Conservation (phyloP, 2,888 invertebrate genomes). For the Labia minor region DNA sequence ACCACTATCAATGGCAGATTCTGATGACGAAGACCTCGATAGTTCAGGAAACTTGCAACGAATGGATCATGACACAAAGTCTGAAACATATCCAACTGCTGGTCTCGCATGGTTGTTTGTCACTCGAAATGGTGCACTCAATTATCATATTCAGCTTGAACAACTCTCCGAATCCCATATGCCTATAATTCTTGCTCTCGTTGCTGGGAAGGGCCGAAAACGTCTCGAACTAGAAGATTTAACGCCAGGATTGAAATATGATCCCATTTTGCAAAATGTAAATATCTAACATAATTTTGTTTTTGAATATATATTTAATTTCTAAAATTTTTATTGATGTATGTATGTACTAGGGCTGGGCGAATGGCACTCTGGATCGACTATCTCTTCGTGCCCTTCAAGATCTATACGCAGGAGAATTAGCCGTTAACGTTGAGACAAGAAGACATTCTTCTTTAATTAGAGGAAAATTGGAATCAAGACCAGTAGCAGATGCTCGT, state of each 20-base stretch:
- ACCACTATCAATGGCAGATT: slow-evolving; percentile 39
- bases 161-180: slow-evolving; percentile 24
- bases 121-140: slow-evolving; percentile 63
- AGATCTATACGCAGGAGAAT: slow-evolving; percentile 68
- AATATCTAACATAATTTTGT: neutral
- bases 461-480: slow-evolving; percentile 54
- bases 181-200: slow-evolving; percentile 21
- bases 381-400: slow-evolving; percentile 72
- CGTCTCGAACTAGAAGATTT: slow-evolving; percentile 60
- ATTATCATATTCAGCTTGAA: slow-evolving; percentile 58
- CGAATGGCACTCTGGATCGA: slow-evolving; percentile 63
- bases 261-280: slow-evolving; percentile 20
- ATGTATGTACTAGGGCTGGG: slow-evolving; percentile 38
- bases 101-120: slow-evolving; percentile 71
- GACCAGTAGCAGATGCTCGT: slow-evolving; percentile 62
- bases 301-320: too few relatives aligned
- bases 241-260: slow-evolving; percentile 36
- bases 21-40: slow-evolving; percentile 22
- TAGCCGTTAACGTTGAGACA: slow-evolving; percentile 63
- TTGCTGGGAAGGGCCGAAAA: slow-evolving; percentile 38
- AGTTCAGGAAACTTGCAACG: slow-evolving; percentile 32
- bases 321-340: neutral
- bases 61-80: slow-evolving; percentile 40
- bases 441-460: slow-evolving; percentile 48
- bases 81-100: slow-evolving; percentile 27